Conservation (phyloP, 92 coral and sea anemone genomes). For the Palythoa grandis region DNA sequence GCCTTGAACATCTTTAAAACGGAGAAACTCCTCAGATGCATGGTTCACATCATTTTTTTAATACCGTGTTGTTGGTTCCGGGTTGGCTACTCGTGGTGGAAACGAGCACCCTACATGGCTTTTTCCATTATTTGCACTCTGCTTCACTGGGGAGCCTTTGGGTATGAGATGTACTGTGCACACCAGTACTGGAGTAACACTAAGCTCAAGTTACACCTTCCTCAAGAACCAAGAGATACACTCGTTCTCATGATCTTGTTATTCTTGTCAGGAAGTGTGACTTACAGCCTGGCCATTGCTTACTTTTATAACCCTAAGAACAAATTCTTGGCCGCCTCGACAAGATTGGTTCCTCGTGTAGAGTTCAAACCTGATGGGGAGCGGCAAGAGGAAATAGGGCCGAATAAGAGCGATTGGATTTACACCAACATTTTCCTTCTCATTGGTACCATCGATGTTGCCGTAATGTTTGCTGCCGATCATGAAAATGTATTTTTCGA, state of each 20-base stretch:
- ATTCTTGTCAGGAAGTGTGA: conserved; percentile 49
- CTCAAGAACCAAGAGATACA: conserved; percentile 48
- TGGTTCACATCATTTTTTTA: conserved; percentile 44
- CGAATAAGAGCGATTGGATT: conserved; percentile 52
- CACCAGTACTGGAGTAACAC: conserved; percentile 31
- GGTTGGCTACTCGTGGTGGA: neutral
- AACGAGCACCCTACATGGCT: conserved; percentile 5
- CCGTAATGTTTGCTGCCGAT: conserved; percentile 37
- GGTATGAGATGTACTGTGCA: conserved; percentile 49
- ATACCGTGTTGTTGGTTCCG: conserved; percentile 53
- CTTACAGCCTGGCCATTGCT: conserved; percentile 49
- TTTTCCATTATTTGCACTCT: conserved; percentile 19
- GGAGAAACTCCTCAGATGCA: conserved; percentile 26
- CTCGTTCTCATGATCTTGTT: conserved; percentile 49
- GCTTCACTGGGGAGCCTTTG: conserved; percentile 55
- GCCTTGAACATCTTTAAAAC: neutral
- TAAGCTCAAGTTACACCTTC: neutral
- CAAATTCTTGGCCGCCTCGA: conserved; percentile 36
- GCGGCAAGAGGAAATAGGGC: conserved; percentile 39
- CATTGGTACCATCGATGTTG: conserved; percentile 44
- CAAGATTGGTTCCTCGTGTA: conserved; percentile 55
- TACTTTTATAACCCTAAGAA: conserved; percentile 56
- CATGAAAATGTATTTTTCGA: conserved; percentile 50
- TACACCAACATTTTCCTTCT: conserved; percentile 54
- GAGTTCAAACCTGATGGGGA: conserved; percentile 58